Evolutionary conservation across 2,113 vertebrate genomes (phyloP).

Genomic region (Proterorhinus semilunaris): DNA sequence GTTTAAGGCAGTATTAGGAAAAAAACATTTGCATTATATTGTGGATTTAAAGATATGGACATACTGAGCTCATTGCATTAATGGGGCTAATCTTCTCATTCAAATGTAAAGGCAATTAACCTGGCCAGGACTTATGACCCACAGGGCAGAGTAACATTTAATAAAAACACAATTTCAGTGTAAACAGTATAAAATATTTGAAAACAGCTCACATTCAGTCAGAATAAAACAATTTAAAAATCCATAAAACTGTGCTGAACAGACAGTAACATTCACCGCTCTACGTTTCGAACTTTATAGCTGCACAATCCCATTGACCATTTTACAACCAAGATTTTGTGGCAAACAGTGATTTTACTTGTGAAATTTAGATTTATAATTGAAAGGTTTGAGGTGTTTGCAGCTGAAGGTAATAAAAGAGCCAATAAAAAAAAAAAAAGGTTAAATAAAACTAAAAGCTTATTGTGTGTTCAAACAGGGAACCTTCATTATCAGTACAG

Average conservation of each 20-base stretch:
- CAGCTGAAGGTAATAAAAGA: no score
- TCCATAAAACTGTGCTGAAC: background rate
- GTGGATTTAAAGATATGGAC: no score
- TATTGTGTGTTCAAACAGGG: background rate
- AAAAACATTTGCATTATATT: no score
- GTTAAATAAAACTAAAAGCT: background rate
- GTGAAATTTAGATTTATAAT: background rate
- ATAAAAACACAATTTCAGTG: constrained; percentile 43
- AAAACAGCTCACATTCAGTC: constrained; percentile 30
- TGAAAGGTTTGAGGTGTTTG: no score
- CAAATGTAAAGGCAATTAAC: no score
- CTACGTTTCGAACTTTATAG: background rate
- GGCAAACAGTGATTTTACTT: background rate
- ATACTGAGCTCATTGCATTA: no score
- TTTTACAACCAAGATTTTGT: background rate
- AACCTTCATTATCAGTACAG: background rate
- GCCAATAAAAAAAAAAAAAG: no score
- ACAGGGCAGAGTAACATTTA: constrained; percentile 36
- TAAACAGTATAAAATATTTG: constrained; percentile 9
- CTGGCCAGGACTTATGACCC: background rate
- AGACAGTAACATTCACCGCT: constrained; percentile 7
- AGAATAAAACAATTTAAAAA: constrained; percentile 42
- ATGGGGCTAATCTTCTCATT: no score
- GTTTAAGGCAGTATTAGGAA: no score
- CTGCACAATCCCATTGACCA: background rate